A percentile compares a stretch with the other conserved stretches of the same genome.
These are phyloP conservation scores for Crotalus viridis DNA, from an alignment of 2,113 vertebrate genomes.

Conservation along the genomic window DNA sequence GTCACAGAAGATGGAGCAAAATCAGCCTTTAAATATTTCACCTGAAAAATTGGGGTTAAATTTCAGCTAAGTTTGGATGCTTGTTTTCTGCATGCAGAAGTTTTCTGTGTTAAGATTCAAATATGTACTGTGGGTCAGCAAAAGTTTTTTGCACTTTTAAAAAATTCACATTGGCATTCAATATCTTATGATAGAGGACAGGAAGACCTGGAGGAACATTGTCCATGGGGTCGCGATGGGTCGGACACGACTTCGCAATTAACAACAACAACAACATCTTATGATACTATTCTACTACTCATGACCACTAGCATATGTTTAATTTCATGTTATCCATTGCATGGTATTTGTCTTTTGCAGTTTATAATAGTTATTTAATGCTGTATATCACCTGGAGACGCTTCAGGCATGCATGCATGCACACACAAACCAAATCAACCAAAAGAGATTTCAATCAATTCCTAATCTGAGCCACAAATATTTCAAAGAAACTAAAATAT, in stretches of 20 bases:
- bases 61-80: background rate
- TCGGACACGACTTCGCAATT: too few species aligned
- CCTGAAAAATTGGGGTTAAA: background rate
- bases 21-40: background rate
- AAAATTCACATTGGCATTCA: background rate
- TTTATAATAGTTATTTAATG: background rate
- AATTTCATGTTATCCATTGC: background rate
- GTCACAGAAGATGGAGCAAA: background rate
- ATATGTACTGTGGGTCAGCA: background rate
- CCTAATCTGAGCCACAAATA: background rate
- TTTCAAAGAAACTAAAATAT: background rate
- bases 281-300: background rate
- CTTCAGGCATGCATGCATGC: background rate
- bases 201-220: too few species aligned
- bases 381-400: background rate
- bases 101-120: background rate
- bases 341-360: background rate
- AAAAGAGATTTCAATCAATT: background rate
- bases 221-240: too few species aligned
- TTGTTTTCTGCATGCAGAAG: background rate
- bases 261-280: background rate
- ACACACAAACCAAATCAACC: background rate
- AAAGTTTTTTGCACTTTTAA: background rate
- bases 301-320: background rate
- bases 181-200: background rate